These are phyloP conservation scores for Aegotheles bennettii DNA, from an alignment of 2,113 vertebrate genomes.

Conservation along the genomic window DNA sequence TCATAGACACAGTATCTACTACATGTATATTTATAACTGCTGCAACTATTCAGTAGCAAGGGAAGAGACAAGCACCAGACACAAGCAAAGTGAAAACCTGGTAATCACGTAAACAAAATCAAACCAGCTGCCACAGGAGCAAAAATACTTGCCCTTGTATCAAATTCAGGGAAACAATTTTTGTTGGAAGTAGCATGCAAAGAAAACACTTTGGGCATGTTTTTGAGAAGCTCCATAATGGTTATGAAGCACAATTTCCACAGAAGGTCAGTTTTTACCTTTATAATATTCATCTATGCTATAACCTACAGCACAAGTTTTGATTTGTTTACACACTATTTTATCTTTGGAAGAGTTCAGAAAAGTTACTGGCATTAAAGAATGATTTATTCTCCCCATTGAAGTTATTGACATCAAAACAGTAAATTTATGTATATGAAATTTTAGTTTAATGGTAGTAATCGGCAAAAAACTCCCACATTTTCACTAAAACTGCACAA, in stretches of 20 bases:
- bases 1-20: not conserved
- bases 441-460: not conserved
- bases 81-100: not conserved
- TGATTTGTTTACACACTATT: not conserved
- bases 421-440: accelerated
- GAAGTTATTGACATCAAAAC: not conserved
- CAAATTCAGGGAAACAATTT: not conserved
- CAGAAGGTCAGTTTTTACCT: not conserved
- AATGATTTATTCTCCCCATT: not conserved
- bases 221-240: not conserved
- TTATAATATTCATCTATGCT: not conserved
- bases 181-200: not conserved
- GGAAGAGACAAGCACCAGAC: not conserved
- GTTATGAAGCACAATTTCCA: not conserved
- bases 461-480: not conserved
- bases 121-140: not conserved
- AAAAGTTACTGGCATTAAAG: not conserved
- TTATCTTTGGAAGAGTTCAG: not conserved
- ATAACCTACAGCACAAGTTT: not conserved
- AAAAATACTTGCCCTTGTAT: not conserved
- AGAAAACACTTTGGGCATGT: not conserved
- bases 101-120: not conserved
- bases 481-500: not conserved
- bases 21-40: not conserved
- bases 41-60: not conserved